A percentile compares a stretch with the other conserved stretches of the same genome.
Evolutionary conservation across 2,113 vertebrate genomes (phyloP).

Genomic region (Nestor notabilis): DNA sequence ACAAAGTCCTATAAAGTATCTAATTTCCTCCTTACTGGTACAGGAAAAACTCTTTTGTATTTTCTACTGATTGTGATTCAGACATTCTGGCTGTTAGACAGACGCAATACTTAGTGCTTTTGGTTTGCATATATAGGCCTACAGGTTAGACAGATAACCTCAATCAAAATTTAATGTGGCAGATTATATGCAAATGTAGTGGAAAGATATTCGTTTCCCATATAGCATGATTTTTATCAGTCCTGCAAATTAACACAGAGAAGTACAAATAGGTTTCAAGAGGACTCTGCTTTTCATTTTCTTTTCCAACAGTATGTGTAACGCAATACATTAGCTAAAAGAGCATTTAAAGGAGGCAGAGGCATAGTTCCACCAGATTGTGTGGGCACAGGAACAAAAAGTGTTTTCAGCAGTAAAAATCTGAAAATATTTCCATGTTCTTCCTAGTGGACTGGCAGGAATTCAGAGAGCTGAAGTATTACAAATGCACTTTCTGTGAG

Average conservation of each 20-base stretch:
- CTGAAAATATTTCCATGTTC: constrained; percentile 7
- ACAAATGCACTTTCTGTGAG: background rate
- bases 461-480: constrained; percentile 12
- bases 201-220: background rate
- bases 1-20: background rate
- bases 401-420: background rate
- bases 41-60: background rate
- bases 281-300: constrained; percentile 1
- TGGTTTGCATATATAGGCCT: constrained; percentile 13
- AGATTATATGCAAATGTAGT: background rate
- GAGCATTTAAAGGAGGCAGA: constrained; percentile 8
- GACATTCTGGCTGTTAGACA: constrained; percentile 29
- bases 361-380: background rate
- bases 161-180: background rate
- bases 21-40: background rate
- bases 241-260: background rate
- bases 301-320: background rate
- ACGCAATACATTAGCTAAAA: background rate
- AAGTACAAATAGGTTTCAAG: background rate
- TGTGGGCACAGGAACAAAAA: constrained; percentile 38
- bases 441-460: background rate
- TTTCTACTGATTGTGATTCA: constrained; percentile 13
- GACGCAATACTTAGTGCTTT: background rate
- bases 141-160: constrained; percentile 6
- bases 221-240: background rate